phyloP scores from a whole-genome alignment of 2,888 invertebrate genomes.

The Pomacea canaliculata region DNA sequence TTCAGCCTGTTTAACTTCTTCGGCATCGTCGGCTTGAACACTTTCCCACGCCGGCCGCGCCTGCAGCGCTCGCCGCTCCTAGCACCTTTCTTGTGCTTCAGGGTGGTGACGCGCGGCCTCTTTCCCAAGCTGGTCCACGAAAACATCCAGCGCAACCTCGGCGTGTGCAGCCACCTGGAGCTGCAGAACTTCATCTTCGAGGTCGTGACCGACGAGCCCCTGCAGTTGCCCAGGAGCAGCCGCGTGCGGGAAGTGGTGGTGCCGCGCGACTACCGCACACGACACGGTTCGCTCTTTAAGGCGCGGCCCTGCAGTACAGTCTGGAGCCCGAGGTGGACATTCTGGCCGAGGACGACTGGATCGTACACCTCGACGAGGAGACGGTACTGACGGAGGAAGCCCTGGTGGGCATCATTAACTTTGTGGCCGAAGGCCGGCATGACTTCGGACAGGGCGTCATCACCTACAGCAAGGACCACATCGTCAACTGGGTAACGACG shows the following conservation, averaged over 20 bases:
- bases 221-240: slow-evolving; percentile 23
- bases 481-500: slow-evolving; percentile 60
- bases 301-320: slow-evolving; percentile 58
- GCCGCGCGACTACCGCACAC: slow-evolving; percentile 45
- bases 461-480: slow-evolving; percentile 31
- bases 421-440: slow-evolving; percentile 52
- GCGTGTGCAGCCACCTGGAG: slow-evolving; percentile 39
- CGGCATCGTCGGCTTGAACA: slow-evolving; percentile 52
- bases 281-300: slow-evolving; percentile 50
- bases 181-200: slow-evolving; percentile 47
- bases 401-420: slow-evolving; percentile 60
- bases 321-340: slow-evolving; percentile 47
- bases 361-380: slow-evolving; percentile 63
- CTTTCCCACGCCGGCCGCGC: slow-evolving; percentile 50
- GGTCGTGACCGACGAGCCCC: slow-evolving; percentile 45
- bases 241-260: slow-evolving; percentile 48
- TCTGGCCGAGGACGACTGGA: slow-evolving; percentile 58
- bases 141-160: slow-evolving; percentile 30
- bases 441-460: slow-evolving; percentile 59
- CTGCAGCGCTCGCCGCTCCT: slow-evolving; percentile 53
- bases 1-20: slow-evolving; percentile 54
- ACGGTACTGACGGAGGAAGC: slow-evolving; percentile 57
- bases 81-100: slow-evolving; percentile 51
- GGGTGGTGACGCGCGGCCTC: slow-evolving; percentile 48
- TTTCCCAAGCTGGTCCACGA: slow-evolving; percentile 41